phyloP scores from a whole-genome alignment of 2,113 vertebrate species.

The Vanacampus margaritifer region DNA sequence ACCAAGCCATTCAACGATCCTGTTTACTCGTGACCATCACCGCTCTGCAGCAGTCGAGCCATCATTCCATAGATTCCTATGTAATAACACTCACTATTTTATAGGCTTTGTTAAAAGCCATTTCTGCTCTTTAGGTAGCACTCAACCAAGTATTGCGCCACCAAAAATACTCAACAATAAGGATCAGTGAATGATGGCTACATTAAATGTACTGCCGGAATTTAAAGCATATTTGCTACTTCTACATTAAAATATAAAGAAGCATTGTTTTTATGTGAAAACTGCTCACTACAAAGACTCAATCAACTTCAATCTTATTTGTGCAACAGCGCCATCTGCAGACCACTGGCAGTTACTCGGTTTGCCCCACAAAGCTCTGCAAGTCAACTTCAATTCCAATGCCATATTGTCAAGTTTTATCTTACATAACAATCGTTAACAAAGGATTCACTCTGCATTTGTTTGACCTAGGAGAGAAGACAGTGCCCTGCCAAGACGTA shows the following conservation, averaged over 20 bases:
- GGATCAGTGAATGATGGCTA: neutral
- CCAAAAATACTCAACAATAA: neutral
- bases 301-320: constrained; percentile 7
- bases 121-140: constrained; percentile 11
- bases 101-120: constrained; percentile 26
- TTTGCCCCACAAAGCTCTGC: constrained; percentile 8
- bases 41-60: constrained; percentile 47
- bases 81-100: constrained; percentile 27
- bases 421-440: constrained; percentile 37
- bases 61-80: constrained; percentile 59
- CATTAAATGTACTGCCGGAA: neutral
- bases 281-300: neutral
- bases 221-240: neutral
- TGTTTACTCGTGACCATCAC: constrained; percentile 63
- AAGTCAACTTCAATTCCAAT: constrained; percentile 11
- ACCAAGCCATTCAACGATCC: constrained; percentile 46
- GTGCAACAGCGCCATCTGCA: constrained; percentile 58
- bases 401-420: constrained; percentile 11
- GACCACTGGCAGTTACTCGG: constrained; percentile 10
- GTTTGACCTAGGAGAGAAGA: constrained; percentile 40
- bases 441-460: constrained; percentile 36
- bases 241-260: neutral
- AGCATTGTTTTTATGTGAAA: neutral
- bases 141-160: neutral
- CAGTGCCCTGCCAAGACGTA: constrained; percentile 31